phyloP scores from a whole-genome alignment of 2,797 vertebrate species.

The Acanthurus leucopareius region DNA sequence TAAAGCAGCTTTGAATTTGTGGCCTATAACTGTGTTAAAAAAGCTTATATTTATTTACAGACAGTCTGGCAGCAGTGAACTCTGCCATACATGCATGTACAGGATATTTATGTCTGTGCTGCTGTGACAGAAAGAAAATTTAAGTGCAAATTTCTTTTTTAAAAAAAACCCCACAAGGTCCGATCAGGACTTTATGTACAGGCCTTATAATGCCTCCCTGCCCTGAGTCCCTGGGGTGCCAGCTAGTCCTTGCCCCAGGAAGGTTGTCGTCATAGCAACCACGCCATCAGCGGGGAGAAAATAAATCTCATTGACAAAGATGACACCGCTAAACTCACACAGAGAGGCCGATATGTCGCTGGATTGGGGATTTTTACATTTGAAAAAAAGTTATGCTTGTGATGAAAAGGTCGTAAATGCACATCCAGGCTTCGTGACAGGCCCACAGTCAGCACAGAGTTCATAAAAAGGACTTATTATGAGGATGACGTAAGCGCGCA shows the following conservation, averaged over 20 bases:
- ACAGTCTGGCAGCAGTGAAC: not conserved
- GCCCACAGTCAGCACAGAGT: slow-evolving; percentile 17
- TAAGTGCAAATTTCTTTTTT: not conserved
- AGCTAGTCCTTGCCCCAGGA: slow-evolving; percentile 80
- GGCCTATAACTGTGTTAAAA: not conserved
- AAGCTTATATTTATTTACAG: not conserved
- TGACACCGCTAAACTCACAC: slow-evolving; percentile 61
- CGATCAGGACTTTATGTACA: slow-evolving; percentile 40
- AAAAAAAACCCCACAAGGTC: slow-evolving; percentile 2
- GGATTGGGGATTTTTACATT: too few species aligned
- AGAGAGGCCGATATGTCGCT: not conserved
- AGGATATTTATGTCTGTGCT: not conserved
- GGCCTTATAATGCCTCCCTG: slow-evolving; percentile 38
- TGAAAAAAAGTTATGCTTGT: not conserved
- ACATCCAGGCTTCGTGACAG: slow-evolving; percentile 14
- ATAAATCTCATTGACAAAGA: slow-evolving; percentile 62
- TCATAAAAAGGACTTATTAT: slow-evolving; percentile 29
- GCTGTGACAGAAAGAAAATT: not conserved
- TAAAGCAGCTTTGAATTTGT: too few species aligned
- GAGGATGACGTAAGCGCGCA: slow-evolving; percentile 40
- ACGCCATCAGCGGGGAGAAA: slow-evolving; percentile 71
- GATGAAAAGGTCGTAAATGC: not conserved
- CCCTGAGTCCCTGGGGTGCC: slow-evolving; percentile 69
- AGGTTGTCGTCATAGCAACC: slow-evolving; percentile 88
- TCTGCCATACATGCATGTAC: not conserved